Base-by-base conservation (phyloP, 2,888 invertebrate species). In the Mythimna ferrago region DNA sequence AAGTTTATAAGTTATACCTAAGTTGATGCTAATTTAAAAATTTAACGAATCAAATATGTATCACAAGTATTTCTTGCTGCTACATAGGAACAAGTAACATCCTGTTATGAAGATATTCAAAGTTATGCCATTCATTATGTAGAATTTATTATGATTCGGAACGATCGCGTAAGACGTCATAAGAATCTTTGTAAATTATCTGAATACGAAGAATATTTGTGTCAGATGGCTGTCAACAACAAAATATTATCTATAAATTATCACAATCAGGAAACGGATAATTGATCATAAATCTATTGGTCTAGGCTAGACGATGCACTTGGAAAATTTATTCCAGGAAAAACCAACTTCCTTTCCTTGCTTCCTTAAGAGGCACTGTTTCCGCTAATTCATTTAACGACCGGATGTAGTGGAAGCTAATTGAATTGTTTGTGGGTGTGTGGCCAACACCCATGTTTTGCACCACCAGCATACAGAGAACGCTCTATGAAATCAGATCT, bases 401-500 rank as follows among this genome's bases (percentile, higher is more conserved):
- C 53, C 71, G 71, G 66, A 76, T 75, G 66, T 79, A 61, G 54
- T 16, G 32, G 73, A 56, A 61, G 41, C 58, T 62, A 68, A 67
- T 79, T 66, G 60, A 76, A 66, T 60, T 54, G 53, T 32, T 56
- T 26, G 56, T 80, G 54, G 80, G 76, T 80, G 80, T 76, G 78
- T 63, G 53, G 54, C 58, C 62, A 51, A 63, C 80, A 53, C 72
- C 80, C n/a, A 69, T 38, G 32, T 63, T 80, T 51, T 80, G 76
- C 71, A 35, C 54, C 21, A 68, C 64, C 54, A 66, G 76, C 67
- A n/a, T 71, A 79, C 57, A 68, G 10, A 60, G 58, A 79, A 67
- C 41, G 72, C 54, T 76, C 58, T 35, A 54, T 68, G 80, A 76
- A 80, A 80, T 80, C 66, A 71, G 60, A 80, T 80, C 76, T 72